phyloP scores from a whole-genome alignment of 2,888 invertebrate species.

The Entomobrya proxima region DNA sequence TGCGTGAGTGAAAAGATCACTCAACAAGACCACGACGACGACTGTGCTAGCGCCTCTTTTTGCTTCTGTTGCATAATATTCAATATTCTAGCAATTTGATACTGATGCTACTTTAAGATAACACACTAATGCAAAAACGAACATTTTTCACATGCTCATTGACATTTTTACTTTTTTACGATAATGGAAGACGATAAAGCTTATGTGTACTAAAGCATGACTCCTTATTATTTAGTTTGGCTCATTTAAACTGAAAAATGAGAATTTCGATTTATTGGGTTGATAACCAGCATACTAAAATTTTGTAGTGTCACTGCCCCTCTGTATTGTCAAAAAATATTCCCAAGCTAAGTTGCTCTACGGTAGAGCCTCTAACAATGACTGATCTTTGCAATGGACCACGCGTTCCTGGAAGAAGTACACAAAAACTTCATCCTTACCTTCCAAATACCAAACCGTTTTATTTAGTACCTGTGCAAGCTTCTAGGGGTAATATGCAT shows the following conservation, averaged over 20 bases:
- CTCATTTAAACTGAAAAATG: not conserved
- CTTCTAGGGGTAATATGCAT: too few species aligned
- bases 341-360: too few species aligned
- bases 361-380: too few species aligned
- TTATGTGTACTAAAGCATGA: not conserved
- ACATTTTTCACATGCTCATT: not conserved
- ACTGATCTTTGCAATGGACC: too few species aligned
- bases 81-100: not conserved
- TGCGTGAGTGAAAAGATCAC: not conserved
- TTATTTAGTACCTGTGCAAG: too few species aligned
- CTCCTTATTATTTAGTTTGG: not conserved
- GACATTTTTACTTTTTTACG: slow-evolving; percentile 7
- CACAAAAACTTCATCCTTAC: too few species aligned
- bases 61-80: not conserved
- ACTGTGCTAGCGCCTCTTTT: slow-evolving; percentile 26
- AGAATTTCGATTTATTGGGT: too few species aligned
- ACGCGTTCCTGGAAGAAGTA: too few species aligned
- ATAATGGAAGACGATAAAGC: slow-evolving; percentile 8
- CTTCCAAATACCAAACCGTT: too few species aligned
- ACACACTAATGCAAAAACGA: not conserved
- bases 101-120: not conserved
- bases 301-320: not conserved
- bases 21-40: not conserved
- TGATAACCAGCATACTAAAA: too few species aligned
- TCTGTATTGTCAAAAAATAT: too few species aligned